Conservation (phyloP, 2,888 invertebrate genomes). For the Psylliodes chrysocephalus region DNA sequence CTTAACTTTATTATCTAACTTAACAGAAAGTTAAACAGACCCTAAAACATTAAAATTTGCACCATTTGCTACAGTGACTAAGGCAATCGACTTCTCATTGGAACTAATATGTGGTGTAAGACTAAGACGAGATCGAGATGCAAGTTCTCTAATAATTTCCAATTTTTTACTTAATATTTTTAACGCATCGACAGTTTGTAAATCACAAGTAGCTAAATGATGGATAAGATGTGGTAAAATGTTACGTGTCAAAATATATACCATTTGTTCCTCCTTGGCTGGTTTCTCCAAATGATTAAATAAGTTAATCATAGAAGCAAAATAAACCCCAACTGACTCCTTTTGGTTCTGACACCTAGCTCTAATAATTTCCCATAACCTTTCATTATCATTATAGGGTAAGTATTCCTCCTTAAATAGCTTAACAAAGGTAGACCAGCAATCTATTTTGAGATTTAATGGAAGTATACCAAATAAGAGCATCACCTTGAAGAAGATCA, state of each 20-base stretch:
- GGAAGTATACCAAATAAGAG: conserved; percentile 13
- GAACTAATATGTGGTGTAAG: too few relatives aligned
- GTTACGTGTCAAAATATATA: conserved; percentile 5
- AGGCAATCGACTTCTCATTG: too few relatives aligned
- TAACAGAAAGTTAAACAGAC: too few relatives aligned
- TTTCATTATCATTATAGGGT: conserved; percentile 8
- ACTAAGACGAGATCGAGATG: too few relatives aligned
- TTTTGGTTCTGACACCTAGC: conserved; percentile 6
- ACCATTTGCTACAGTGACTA: too few relatives aligned
- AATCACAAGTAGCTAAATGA: neutral
- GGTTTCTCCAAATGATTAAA: conserved; percentile 11
- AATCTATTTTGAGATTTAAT: conserved; percentile 9
- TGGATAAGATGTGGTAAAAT: conserved; percentile 8
- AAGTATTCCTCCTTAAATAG: conserved; percentile 15
- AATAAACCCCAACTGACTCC: conserved; percentile 12
- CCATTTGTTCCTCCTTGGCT: conserved; percentile 7
- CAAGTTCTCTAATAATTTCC: neutral
- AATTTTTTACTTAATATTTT: conserved; percentile 12
- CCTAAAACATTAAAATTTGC: too few relatives aligned
- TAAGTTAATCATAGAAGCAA: conserved; percentile 20
- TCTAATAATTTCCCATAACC: conserved; percentile 4
- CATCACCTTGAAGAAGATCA: too few relatives aligned
- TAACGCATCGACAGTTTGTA: too few relatives aligned
- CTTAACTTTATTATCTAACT: too few relatives aligned
- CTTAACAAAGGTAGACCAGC: neutral